phyloP scores from a whole-genome alignment of 2,113 vertebrate species.

The Heterotis niloticus region DNA sequence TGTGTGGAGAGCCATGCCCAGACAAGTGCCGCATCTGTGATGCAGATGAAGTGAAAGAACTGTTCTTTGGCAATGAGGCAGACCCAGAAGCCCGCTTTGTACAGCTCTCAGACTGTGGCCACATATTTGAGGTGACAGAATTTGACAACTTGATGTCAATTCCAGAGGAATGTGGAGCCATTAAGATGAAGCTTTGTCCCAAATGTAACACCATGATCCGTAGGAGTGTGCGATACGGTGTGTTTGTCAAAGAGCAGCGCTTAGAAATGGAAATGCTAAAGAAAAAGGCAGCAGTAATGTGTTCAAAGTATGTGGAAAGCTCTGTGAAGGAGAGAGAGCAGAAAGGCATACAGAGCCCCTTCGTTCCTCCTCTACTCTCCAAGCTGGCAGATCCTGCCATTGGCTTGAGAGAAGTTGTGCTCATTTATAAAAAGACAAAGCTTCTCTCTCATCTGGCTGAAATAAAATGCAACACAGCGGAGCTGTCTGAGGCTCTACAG shows the following conservation, averaged over 20 bases:
- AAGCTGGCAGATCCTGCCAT: neutral
- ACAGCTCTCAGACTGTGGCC: slow-evolving; percentile 39
- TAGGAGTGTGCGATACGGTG: slow-evolving; percentile 35
- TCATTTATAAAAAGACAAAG: slow-evolving; percentile 16
- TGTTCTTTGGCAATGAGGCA: slow-evolving; percentile 39
- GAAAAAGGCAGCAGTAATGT: slow-evolving; percentile 17
- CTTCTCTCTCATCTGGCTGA: slow-evolving; percentile 21
- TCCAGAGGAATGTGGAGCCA: neutral
- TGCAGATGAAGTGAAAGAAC: slow-evolving; percentile 36
- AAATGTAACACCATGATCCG: slow-evolving; percentile 40
- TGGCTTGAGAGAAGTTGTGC: neutral
- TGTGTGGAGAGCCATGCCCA: slow-evolving; percentile 49
- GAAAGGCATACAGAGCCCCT: neutral
- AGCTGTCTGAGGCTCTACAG: neutral
- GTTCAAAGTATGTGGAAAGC: neutral
- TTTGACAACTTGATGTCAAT: slow-evolving; percentile 41
- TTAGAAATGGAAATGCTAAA: slow-evolving; percentile 37
- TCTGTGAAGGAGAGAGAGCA: neutral
- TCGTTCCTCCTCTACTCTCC: neutral
- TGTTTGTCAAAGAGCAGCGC: slow-evolving; percentile 29
- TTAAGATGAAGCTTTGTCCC: slow-evolving; percentile 39
- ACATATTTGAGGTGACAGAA: slow-evolving; percentile 41
- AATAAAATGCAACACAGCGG: slow-evolving; percentile 13
- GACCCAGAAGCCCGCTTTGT: slow-evolving; percentile 38
- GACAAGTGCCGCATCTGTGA: slow-evolving; percentile 43